phyloP scores from a whole-genome alignment of 2,888 invertebrate species.

The Lepidochrysops patricia region DNA sequence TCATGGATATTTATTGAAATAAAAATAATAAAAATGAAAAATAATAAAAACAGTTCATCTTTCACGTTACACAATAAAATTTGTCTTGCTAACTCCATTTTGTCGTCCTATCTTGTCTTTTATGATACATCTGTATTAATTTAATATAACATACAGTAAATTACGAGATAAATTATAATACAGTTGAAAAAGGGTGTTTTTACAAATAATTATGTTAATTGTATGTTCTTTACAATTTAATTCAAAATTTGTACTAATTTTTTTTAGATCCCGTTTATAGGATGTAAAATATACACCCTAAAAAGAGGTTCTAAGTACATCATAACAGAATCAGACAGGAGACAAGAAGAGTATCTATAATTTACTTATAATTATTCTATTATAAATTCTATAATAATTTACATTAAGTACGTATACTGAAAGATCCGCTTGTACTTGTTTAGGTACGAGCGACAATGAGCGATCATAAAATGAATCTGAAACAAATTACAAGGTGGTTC shows the following conservation, averaged over 20 bases:
- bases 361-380: slow-evolving; percentile 71
- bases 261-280: slow-evolving; percentile 41
- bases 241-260: slow-evolving; percentile 8
- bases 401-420: slow-evolving; percentile 75
- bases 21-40: slow-evolving; percentile 75
- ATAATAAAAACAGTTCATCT: slow-evolving; percentile 75
- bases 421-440: slow-evolving; percentile 69
- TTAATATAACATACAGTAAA: neutral
- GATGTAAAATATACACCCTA: slow-evolving; percentile 35
- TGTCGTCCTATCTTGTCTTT: slow-evolving; percentile 31
- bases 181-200: neutral
- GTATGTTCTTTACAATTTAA: slow-evolving; percentile 11
- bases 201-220: neutral
- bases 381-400: slow-evolving; percentile 73
- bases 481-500: slow-evolving; percentile 68
- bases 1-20: slow-evolving; percentile 75
- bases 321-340: slow-evolving; percentile 38
- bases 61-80: slow-evolving; percentile 72
- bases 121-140: slow-evolving; percentile 13
- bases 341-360: slow-evolving; percentile 61
- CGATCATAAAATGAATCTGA: slow-evolving; percentile 43
- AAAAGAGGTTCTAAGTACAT: slow-evolving; percentile 48
- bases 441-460: slow-evolving; percentile 55
- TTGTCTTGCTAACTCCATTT: slow-evolving; percentile 65
- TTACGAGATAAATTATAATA: neutral